Conservation (phyloP, 2,797 vertebrate genomes). For the Oryzias dopingdopingensis region DNA sequence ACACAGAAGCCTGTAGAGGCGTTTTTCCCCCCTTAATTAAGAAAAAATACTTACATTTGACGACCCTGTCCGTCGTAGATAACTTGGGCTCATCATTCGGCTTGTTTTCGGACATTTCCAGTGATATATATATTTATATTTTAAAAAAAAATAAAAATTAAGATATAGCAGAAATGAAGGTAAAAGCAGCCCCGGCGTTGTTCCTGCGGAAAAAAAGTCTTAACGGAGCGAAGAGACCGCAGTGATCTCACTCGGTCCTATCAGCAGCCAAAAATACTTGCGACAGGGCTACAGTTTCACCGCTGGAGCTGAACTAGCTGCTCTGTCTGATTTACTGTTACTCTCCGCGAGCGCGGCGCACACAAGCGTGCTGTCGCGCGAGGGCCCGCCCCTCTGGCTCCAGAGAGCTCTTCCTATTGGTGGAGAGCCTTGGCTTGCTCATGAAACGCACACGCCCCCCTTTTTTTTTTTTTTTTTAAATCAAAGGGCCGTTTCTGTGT, state of each 20-base stretch:
- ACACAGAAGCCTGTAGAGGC: constrained; percentile 16
- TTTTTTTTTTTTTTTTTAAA: background rate
- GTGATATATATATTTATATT: constrained; percentile 55
- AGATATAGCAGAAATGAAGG: constrained; percentile 60
- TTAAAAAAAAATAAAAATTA: constrained; percentile 33
- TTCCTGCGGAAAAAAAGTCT: constrained; percentile 69
- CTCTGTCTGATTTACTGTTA: constrained; percentile 80
- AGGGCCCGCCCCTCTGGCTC: constrained; percentile 40
- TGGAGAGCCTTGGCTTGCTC: constrained; percentile 6
- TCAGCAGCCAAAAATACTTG: constrained; percentile 80
- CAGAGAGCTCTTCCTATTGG: constrained; percentile 49
- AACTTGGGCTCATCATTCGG: constrained; percentile 94
- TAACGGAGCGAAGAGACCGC: constrained; percentile 68
- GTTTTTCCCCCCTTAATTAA: constrained; percentile 12
- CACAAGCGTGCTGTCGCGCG: constrained; percentile 48
- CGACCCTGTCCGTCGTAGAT: constrained; percentile 95
- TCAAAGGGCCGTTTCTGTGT: constrained; percentile 39
- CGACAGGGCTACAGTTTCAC: constrained; percentile 76
- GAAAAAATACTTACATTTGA: constrained; percentile 88
- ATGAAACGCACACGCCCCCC: constrained; percentile 4
- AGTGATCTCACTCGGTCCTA: constrained; percentile 73
- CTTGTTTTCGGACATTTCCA: constrained; percentile 98
- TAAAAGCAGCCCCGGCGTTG: constrained; percentile 66
- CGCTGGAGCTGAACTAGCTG: constrained; percentile 71
- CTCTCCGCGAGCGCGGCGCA: constrained; percentile 52